Conservation (phyloP, 2,113 vertebrate species). For the Neodontobutis hainanensis region DNA sequence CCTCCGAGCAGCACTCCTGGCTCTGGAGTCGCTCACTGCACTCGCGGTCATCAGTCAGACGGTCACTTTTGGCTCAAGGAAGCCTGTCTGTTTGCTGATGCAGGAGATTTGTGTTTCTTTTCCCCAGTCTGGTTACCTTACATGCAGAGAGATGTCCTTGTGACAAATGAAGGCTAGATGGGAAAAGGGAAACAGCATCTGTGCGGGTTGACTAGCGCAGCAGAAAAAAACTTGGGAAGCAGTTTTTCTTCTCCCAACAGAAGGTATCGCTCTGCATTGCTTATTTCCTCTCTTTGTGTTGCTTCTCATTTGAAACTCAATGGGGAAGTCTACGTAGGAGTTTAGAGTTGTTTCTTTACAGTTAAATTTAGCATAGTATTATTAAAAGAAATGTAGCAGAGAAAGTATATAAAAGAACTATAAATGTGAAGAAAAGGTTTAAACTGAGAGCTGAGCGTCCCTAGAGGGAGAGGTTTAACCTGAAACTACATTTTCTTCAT, state of each 20-base stretch:
- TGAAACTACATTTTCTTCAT: no score
- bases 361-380: conserved; percentile 49
- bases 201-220: conserved; percentile 37
- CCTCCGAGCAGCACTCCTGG: conserved; percentile 48
- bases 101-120: conserved; percentile 56
- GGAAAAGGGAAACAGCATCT: conserved; percentile 41
- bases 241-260: conserved; percentile 6
- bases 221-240: conserved; percentile 27
- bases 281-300: conserved; percentile 7
- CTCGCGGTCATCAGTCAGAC: conserved; percentile 56
- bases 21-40: conserved; percentile 53
- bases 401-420: conserved; percentile 31
- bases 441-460: no score
- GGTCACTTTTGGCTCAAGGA: conserved; percentile 29
- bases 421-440: no score
- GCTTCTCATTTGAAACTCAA: conserved; percentile 33
- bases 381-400: conserved; percentile 63
- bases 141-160: conserved; percentile 25
- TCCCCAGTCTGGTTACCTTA: conserved; percentile 20
- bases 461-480: no score
- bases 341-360: conserved; percentile 51
- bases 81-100: conserved; percentile 34
- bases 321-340: conserved; percentile 50
- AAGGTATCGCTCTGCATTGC: background rate
- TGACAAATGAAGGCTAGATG: conserved; percentile 51